phyloP scores from a whole-genome alignment of 2,113 vertebrate genomes.

The Phrynosoma blainvillii region DNA sequence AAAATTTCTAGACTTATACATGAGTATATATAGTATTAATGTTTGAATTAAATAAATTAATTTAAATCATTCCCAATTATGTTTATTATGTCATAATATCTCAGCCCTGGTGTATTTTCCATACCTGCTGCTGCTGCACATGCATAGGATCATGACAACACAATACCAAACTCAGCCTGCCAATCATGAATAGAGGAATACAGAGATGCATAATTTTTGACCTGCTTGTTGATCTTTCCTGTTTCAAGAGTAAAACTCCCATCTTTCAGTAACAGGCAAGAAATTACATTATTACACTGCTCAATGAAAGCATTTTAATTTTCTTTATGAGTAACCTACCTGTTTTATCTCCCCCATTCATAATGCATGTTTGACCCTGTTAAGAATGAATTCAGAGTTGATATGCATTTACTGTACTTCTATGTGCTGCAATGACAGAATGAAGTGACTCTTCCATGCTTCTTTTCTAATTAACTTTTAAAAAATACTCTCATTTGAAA shows the following conservation, averaged over 20 bases:
- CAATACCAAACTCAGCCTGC: background rate
- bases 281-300: constrained; percentile 1
- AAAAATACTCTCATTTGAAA: background rate
- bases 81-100: background rate
- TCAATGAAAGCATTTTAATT: constrained; percentile 18
- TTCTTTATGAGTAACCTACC: background rate
- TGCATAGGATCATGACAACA: background rate
- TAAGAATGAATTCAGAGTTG: constrained; percentile 4
- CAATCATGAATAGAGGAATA: background rate
- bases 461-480: constrained; percentile 12
- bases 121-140: background rate
- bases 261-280: constrained; percentile 1
- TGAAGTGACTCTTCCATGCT: background rate
- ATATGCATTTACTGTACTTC: background rate
- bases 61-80: too few relatives aligned
- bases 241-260: background rate
- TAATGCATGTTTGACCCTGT: constrained; percentile 2
- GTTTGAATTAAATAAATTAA: background rate
- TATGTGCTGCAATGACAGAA: background rate
- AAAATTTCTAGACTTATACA: background rate
- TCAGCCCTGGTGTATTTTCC: background rate
- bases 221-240: constrained; percentile 8
- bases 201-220: constrained; percentile 5
- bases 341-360: constrained; percentile 10
- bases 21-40: background rate